Base-by-base conservation (phyloP, 2,888 invertebrate genomes). In the Hipparchia sbordonii region DNA sequence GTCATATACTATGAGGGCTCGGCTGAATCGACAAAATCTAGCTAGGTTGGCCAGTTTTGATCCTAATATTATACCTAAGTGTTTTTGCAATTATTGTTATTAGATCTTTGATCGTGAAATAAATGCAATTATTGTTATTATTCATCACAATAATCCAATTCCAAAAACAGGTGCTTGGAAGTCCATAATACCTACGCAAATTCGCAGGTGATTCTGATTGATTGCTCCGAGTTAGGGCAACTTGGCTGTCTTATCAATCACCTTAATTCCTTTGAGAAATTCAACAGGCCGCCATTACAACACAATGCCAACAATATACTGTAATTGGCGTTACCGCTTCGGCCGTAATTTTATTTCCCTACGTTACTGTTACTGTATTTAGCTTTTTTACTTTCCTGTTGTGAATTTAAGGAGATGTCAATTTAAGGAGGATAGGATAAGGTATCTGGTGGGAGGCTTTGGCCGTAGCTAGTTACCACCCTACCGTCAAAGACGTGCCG, bases 161-260 rank as follows among this genome's bases (percentile, higher is more conserved):
- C 10, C 8, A 23, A 48, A 63, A 48, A 63, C 13, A 57, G 56
- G 7, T 46, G 48, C 46, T 48, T 48, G 8, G 48, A n/a, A 13
- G 65, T 52, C 52, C 48, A 65, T 62, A 48, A 7, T 46, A 63
- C 23, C n/a, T n/a, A 56, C 57, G 13, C 52, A 69, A 46, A 57
- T 59, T 48, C 12, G 45, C 46, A 23, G 46, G 45, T 51, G 10
- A 48, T 69, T 39, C 51, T 46, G 71, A 71, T 71, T 71, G 67
- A 71, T 67, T 54, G 10, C 52, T 6, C 33, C 2, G 33, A 71
- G 65, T 39, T 57, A 59, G 71, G 59, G 52, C 39, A 52, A 66
- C 48, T 65, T 23, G n/a, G 12, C 59, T 45, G 59, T 62, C 54
- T 67, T 72, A 67, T 72, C 71, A 72, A 72, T 68, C 67, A 68